Evolutionary conservation across 1,140 invertebrate species (phyloP), one percentile per base, ranked within the genome.

Genomic region (Solenopsis invicta): DNA sequence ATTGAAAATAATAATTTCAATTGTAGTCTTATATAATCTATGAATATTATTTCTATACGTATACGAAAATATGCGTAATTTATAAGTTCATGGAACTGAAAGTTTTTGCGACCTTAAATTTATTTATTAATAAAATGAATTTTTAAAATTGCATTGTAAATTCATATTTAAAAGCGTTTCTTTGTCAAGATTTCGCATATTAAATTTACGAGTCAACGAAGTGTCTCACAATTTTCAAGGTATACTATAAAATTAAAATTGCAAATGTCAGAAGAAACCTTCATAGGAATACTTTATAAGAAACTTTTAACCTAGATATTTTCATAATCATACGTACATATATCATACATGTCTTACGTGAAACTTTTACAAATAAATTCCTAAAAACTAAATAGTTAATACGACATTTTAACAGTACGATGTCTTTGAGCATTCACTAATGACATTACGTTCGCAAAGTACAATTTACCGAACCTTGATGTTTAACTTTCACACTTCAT

Each of bases 401-500:
- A 8, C 45, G 8, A 66, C 18, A 48, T 24, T 13, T 54, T 54
- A 56, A 56, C 24, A 29, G 4, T 34, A 48, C 4, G 6, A 59
- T 10, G 2, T 72, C 12, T 29, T 48, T 56, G 77, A 69, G 64
- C 64, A 81, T 64, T 52, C 34, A 50, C 21, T 50, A 12, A 29
- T 4, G 12, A 59, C n/a, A 21, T 48, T 41, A 59, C 6, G 48
- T 34, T 16, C 10, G 16, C 9, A 24, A 34, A 24, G 16, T 48
- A 5, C 4, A 41, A 41, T 72, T 72, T 41, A 4, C 6, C n/a
- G 21, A 18, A 64, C 5, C 0, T 16, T 16, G 21, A n/a, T 52
- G 12, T 16, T 24, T 50, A 41, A 18, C 13, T 74, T 12, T 71
- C 64, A 87, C 16, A n/a, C 37, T 45, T 90, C 88, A 62, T 90